Base-by-base conservation (phyloP, 2,797 vertebrate genomes). In the Chrysocyon brachyurus region DNA sequence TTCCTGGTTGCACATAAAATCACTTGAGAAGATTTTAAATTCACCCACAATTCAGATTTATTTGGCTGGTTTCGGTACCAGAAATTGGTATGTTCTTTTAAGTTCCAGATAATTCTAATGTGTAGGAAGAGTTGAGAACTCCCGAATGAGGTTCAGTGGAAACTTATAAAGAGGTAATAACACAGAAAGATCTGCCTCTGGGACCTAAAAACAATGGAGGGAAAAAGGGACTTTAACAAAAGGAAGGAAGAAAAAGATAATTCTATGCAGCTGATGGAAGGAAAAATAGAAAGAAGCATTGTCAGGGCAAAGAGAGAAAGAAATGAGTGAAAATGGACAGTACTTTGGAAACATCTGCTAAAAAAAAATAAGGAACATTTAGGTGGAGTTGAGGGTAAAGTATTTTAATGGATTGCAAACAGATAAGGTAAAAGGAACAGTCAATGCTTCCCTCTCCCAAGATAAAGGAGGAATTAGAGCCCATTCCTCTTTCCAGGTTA, bases 361-460 rank as follows among this genome's bases (percentile, higher is more conserved):
- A 31, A 82, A 94, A 87, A 90, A 87, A 90, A 11, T 63, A 56
- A 17, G 31, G 36, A 84, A 10, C 49, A 3, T 73, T 68, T 87
- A 88, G 91, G 87, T 70, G 36, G 64, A 72, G 66, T 46, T 79
- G 52, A 84, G 24, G 49, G 12, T 26, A 83, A 89, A 92, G 19
- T n/a, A 64, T 84, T 96, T 89, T 28, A 70, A 70, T 96, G 61
- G 59, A 84, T 90, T 90, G 33, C 49, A 85, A 87, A 89, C 36
- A 70, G 49, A 22, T 57, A 24, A 46, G 10, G 26, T 73, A 83
- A 93, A 91, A 70, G 5, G 24, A 81, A 73, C 6, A 56, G 46
- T 61, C 33, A 26, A 10, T 95, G 6, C 24, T 92, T 91, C 19
- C 33, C 40, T 82, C 24, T 91, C 46, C 19, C 92, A 79, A 91